Base-by-base conservation (phyloP, 2,797 vertebrate genomes). In the Cyprinella venusta region DNA sequence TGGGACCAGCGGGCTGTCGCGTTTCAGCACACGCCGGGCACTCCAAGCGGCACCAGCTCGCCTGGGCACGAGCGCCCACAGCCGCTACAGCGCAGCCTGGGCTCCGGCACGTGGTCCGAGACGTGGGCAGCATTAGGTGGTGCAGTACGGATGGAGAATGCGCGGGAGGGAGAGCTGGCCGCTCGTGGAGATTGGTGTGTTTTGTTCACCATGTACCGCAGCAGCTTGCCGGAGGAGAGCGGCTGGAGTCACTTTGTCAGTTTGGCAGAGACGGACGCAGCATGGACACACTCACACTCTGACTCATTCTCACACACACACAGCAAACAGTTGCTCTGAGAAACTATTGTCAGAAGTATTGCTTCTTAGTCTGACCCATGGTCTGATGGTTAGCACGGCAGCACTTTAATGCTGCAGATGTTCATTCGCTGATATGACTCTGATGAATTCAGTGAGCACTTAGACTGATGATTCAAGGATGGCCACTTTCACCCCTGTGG, bases 21-120 rank as follows among this genome's bases (percentile, higher is more conserved):
- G 92, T 94, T 93, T 93, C 92, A 93, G 92, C 90, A 94, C 91
- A 89, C 82, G 84, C 83, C 85, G 84, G 87, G 83, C 89, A 86
- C 92, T 92, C 90, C 91, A 94, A 89, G 87, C 85, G 68, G 80
- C 85, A 88, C 86, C 84, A 88, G 85, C 85, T 88, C 85, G 87
- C 85, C 80, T 84, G 84, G 87, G 85, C 86, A 86, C 74, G 74
- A 84, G 67, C 84, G 82, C 77, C 82, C 84, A 87, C 89, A 91
- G 90, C 85, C 85, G 76, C 84, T 85, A 81, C 84, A 81, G 82
- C 81, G 84, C 83, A 71, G 84, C 80, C 86, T 85, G 69, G 85
- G 84, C 86, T 81, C 83, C 76, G 69, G 85, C 86, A 82, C 85
- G 79, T 80, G 85, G 74, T 83, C 52, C 59, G 64, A 77, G 65